Base-by-base conservation (phyloP, 1,140 invertebrate genomes). In the Orius insidiosus region DNA sequence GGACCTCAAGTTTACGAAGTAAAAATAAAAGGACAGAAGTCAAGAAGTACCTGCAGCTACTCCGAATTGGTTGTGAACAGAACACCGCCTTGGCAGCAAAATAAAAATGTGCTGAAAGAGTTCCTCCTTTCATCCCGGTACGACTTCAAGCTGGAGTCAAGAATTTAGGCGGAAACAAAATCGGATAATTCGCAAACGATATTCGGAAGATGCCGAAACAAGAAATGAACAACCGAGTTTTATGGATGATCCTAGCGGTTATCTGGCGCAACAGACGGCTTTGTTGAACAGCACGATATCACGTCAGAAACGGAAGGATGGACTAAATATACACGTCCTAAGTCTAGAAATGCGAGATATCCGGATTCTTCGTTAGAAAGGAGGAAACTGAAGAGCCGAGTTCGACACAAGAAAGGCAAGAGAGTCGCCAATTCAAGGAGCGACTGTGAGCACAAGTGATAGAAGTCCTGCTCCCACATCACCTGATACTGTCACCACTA, bases 221-320 rank as follows among this genome's bases (percentile, higher is more conserved):
- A 50, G 69, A 42, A n/a, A n/a, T n/a, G 49, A 48, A 38, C 37
- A 47, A 37, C 51, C 51, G 9, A 52, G 45, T 45, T 89, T 89
- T 56, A 75, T 89, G 66, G 85, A 90, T 53, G 85, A 92, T 62
- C 84, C 85, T 0, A 86, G 77, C 57, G 85, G 81, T 3, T 90
- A 88, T 64, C 63, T 90, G 45, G 80, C 83, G 4, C 84, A 87
- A 56, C 85, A 87, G 57, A 87, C 84, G 1, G 80, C 80, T 18
- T 57, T 87, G 47, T 56, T 89, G 18, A 85, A 88, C 53, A 85
- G 75, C 57, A 84, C 82, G 7, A 86, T 86, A 60, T 79, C 78
- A 14, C 67, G 76, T 53, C 78, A 81, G 63, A 77, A 77, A 60
- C 65, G 13, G 62, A 63, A 15, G 66, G 63, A 52, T 67, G 64